These are phyloP conservation scores for Pangasius djambal DNA, from an alignment of 2,797 vertebrate genomes.

Conservation along the genomic window DNA sequence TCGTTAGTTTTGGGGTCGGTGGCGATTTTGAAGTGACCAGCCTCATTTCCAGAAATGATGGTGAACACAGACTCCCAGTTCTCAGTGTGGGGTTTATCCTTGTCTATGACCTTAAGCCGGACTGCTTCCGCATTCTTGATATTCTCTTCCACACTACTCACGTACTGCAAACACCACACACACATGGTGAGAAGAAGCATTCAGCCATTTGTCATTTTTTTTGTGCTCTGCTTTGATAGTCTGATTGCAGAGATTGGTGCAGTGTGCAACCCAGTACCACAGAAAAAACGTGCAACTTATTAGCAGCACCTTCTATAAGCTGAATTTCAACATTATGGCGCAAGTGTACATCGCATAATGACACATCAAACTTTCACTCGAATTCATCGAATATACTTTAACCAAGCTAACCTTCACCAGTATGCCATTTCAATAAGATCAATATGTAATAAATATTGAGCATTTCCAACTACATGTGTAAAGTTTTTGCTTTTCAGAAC, in stretches of 20 bases:
- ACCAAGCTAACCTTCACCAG: background rate
- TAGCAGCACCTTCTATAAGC: background rate
- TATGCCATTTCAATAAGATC: background rate
- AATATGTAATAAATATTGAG: background rate
- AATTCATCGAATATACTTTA: background rate
- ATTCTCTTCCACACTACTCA: conserved; percentile 84
- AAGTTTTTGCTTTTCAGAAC: background rate
- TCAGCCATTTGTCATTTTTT: background rate
- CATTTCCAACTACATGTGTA: background rate
- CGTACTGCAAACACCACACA: conserved; percentile 77
- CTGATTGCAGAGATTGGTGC: background rate
- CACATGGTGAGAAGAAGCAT: background rate
- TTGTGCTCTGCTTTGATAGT: background rate
- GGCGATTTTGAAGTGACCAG: conserved; percentile 83
- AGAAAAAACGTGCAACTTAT: background rate
- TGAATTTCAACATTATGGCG: background rate
- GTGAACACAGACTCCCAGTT: conserved; percentile 87
- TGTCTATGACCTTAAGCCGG: conserved; percentile 83
- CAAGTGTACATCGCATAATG: background rate
- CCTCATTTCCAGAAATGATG: conserved; percentile 90
- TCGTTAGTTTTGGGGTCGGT: conserved; percentile 88
- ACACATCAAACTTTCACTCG: background rate
- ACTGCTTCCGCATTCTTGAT: conserved; percentile 78
- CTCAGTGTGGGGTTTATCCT: conserved; percentile 81
- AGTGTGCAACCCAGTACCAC: background rate